These are phyloP conservation scores for Vulpes vulpes DNA, from an alignment of 2,113 vertebrate species.

Conservation along the genomic window DNA sequence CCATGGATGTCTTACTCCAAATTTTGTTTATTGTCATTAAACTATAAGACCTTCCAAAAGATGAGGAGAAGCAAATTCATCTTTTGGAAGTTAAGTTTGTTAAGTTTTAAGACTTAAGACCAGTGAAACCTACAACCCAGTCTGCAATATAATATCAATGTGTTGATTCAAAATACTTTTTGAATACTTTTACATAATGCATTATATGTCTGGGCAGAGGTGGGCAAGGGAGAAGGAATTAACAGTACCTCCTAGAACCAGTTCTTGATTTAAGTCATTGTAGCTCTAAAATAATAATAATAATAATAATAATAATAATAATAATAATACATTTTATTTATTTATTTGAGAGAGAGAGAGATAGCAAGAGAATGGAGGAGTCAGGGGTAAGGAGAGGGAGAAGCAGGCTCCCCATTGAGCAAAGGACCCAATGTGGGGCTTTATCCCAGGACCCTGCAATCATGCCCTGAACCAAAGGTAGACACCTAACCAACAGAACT, in stretches of 20 bases:
- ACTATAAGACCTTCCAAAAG: not conserved
- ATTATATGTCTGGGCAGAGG: not conserved
- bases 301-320: too few species aligned
- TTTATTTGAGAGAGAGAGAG: not conserved
- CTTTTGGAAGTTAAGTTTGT: too few species aligned
- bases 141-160: not conserved
- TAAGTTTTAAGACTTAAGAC: not conserved
- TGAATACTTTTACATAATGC: not conserved
- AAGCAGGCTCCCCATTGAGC: not conserved
- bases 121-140: not conserved
- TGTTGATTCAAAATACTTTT: not conserved
- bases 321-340: not conserved
- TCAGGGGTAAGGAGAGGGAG: not conserved
- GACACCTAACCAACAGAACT: not conserved
- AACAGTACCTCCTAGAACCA: not conserved
- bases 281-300: too few species aligned
- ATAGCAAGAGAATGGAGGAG: not conserved
- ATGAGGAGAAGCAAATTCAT: not conserved
- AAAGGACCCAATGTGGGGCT: not conserved
- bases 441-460: not conserved
- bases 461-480: not conserved
- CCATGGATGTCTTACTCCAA: not conserved
- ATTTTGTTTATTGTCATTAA: constrained; percentile 14
- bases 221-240: too few species aligned
- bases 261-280: not conserved